phyloP scores from a whole-genome alignment of 2,888 invertebrate species.

The Zhuqinia jingwanae region DNA sequence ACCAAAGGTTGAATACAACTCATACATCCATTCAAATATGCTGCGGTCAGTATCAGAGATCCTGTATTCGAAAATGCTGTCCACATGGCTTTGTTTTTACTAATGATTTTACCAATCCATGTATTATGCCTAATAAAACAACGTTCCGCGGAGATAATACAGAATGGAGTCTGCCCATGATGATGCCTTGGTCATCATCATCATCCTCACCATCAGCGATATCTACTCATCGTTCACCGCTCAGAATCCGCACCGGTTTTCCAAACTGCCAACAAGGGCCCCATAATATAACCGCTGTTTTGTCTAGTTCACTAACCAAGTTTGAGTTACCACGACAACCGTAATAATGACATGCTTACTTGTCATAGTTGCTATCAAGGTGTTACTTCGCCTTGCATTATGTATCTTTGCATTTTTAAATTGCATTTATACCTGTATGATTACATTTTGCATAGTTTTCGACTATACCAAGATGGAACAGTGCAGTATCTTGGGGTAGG shows the following conservation, averaged over 20 bases:
- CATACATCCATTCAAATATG: conserved; percentile 56
- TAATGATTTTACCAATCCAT: conserved; percentile 17
- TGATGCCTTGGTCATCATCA: not conserved
- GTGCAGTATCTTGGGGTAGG: conserved; percentile 39
- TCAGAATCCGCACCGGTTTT: conserved; percentile 53
- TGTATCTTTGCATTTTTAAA: too few species aligned
- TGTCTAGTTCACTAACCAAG: conserved; percentile 49
- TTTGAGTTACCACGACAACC: conserved; percentile 36
- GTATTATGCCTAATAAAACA: conserved; percentile 1
- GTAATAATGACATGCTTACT: not conserved
- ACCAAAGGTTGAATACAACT: conserved; percentile 45
- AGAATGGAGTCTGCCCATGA: conserved; percentile 4
- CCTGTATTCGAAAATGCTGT: conserved; percentile 73
- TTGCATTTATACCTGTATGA: not conserved
- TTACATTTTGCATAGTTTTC: conserved; percentile 31
- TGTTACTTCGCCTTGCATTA: too few species aligned
- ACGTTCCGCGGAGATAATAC: too few species aligned
- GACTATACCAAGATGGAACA: conserved; percentile 42
- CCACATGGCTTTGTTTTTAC: conserved; percentile 52
- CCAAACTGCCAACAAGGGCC: conserved; percentile 28
- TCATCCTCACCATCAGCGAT: not conserved
- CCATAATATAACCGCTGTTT: conserved; percentile 29
- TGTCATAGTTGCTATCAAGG: too few species aligned
- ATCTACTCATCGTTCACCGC: not conserved
- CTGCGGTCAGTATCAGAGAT: conserved; percentile 46